Evolutionary conservation across 2,797 vertebrate species (phyloP), one percentile per base, ranked within the genome.

Genomic region (Muraenolepis orangiensis): DNA sequence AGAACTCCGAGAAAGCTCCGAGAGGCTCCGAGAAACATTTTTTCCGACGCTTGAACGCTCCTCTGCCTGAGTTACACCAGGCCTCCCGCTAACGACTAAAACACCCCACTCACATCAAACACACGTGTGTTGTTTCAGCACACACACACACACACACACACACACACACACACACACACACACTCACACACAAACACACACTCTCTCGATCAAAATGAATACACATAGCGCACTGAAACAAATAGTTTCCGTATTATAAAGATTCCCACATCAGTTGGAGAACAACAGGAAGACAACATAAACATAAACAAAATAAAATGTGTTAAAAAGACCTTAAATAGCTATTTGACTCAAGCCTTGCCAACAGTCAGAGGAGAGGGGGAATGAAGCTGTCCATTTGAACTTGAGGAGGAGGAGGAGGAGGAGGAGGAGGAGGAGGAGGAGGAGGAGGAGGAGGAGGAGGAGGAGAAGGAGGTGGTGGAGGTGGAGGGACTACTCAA

Each of bases 351-450:
- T 86, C 38, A 76, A 77, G 30, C 40, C 66, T 64, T 77, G 73
- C 80, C 83, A 81, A 88, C 87, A 90, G 72, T 75, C 76, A 70
- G 74, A 71, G 80, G 81, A 85, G 75, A 71, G 80, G 80, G 85
- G 83, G 81, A 87, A 82, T 80, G 76, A 81, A 85, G 80, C 18
- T 72, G 74, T 80, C 38, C 72, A 78, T 89, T 90, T 87, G 86
- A 90, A 90, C 88, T 80, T 77, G 34, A 82, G 78, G 16, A 46
- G 40, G 40, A 46, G 40, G 40, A 16, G 40, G 5, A 46, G 14
- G 40, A 16, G 40, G 14, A 16, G 40, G 57, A 64, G 57, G 57
- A 64, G 57, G 51, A 57, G 51, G 36, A 38, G 36, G 1, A 61
- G 57, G n/a, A 61, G 57, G 57, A 61, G 7, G 57, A 61, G 57